These are phyloP conservation scores for Karalla daura DNA, from an alignment of 2,797 vertebrate species.

Conservation along the genomic window DNA sequence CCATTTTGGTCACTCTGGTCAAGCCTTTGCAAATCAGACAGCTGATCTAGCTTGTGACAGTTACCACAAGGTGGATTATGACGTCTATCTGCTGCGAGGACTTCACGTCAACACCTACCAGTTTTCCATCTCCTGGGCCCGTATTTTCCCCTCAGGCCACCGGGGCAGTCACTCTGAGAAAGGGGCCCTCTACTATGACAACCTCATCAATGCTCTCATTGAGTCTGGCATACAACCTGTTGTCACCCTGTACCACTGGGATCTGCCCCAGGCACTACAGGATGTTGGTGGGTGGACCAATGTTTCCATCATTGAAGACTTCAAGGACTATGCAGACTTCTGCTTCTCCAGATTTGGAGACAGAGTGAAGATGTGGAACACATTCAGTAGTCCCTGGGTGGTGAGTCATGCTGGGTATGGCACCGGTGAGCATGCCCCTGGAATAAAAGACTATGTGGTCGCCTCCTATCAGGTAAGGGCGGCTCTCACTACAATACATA, in stretches of 20 bases:
- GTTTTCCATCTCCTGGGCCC: conserved; percentile 96
- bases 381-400: conserved; percentile 95
- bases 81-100: conserved; percentile 89
- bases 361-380: conserved; percentile 92
- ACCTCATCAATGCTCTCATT: conserved; percentile 85
- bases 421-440: conserved; percentile 89
- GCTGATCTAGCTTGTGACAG: conserved; percentile 91
- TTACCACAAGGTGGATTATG: conserved; percentile 90
- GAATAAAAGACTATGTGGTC: conserved; percentile 84
- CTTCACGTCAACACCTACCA: conserved; percentile 88
- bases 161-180: conserved; percentile 71
- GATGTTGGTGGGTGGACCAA: conserved; percentile 90
- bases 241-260: conserved; percentile 93
- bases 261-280: conserved; percentile 91
- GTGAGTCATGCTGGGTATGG: conserved; percentile 93
- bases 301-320: conserved; percentile 83
- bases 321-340: conserved; percentile 90
- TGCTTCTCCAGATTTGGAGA: conserved; percentile 93
- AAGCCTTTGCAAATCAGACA: conserved; percentile 76
- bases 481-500: too few species aligned
- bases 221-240: conserved; percentile 87
- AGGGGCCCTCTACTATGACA: conserved; percentile 89
- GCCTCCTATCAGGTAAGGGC: conserved; percentile 90
- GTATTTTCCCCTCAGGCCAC: conserved; percentile 89
- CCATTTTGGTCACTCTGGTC: conserved; percentile 74